Base-by-base conservation (phyloP, 2,113 vertebrate species). In the Phalacrocorax carbo region DNA sequence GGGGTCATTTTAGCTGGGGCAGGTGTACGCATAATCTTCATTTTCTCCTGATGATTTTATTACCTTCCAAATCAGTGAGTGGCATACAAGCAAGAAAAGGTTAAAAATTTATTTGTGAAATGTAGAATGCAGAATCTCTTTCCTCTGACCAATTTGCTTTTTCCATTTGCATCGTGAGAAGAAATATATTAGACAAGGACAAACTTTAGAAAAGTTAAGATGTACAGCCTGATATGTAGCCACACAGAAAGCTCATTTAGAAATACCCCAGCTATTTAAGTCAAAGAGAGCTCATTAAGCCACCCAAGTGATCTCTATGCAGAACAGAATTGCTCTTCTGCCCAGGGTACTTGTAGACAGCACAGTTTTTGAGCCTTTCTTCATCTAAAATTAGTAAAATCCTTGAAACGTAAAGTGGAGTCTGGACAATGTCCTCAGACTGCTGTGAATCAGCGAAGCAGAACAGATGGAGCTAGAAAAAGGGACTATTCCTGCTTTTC, bases 401-500 rank as follows among this genome's bases (percentile, higher is more conserved):
- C 51, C 75, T 93, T 96, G 89, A 94, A 96, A 96, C 88, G 66
- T 70, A 49, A 76, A 91, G 57, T 30, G 7, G 51, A 82, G 44
- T 57, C 75, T 77, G 79, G 71, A 86, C 85, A 85, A 61, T 30
- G 58, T 86, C 52, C 46, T 86, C 72, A 60, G 51, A 88, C 48
- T 95, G 51, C 82, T 76, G 77, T 76, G 73, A 93, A 68, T 52
- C 88, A 72, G 34, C 69, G 66, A 86, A 89, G 71, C 57, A 87
- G 86, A 93, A 89, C 58, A 94, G 90, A 94, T 54, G 36, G 34
- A 18, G 20, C 36, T 62, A 89, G 73, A 72, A 85, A 86, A 82
- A 36, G 13, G 19, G 60, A 69, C 85, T 92, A 69, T 65, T 72
- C 49, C 57, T 62, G 23, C 65, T 85, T 87, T 65, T 69, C 40